phyloP scores from a whole-genome alignment of 2,888 invertebrate species.

The Brenthis hecate region DNA sequence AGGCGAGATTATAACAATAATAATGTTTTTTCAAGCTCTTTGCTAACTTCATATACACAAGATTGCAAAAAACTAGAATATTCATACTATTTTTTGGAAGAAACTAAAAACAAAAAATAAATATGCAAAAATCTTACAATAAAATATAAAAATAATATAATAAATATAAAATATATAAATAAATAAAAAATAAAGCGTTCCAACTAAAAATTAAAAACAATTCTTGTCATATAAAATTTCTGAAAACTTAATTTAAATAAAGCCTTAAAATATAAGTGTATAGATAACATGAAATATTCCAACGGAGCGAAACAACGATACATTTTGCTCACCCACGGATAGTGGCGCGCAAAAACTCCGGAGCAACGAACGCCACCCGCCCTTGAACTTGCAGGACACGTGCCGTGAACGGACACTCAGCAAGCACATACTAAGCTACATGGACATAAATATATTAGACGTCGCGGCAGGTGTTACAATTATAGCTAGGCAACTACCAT shows the following conservation, averaged over 20 bases:
- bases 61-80: too few relatives aligned
- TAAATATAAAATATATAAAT: too few relatives aligned
- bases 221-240: constrained; percentile 13
- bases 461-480: constrained; percentile 29
- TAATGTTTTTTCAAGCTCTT: too few relatives aligned
- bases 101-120: too few relatives aligned
- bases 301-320: constrained; percentile 38
- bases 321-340: constrained; percentile 48
- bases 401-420: constrained; percentile 41
- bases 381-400: constrained; percentile 63
- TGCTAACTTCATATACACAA: too few relatives aligned
- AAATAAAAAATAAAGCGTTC: too few relatives aligned
- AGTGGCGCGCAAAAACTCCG: constrained; percentile 59
- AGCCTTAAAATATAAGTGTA: constrained; percentile 13
- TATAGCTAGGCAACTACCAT: constrained; percentile 21
- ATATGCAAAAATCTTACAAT: too few relatives aligned
- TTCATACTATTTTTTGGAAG: too few relatives aligned
- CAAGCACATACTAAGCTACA: constrained; percentile 31
- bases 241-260: constrained; percentile 3
- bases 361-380: constrained; percentile 62
- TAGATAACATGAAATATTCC: constrained; percentile 20
- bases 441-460: constrained; percentile 22
- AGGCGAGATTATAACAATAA: too few relatives aligned
- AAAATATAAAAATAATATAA: too few relatives aligned
- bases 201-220: neutral